Evolutionary conservation across 1,140 invertebrate species (phyloP).

Genomic region (Camponotus vicinus): DNA sequence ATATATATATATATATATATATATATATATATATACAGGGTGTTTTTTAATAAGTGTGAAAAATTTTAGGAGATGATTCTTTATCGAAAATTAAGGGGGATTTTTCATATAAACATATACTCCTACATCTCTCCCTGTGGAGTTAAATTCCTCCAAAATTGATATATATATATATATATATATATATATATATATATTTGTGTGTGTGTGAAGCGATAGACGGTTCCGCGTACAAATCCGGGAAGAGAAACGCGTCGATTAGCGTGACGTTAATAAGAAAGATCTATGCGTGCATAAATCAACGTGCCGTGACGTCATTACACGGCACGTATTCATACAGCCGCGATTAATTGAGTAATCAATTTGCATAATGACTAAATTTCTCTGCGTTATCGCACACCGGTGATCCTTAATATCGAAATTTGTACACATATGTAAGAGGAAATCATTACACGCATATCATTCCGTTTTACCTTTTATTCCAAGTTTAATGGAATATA

Average conservation of each 20-base stretch:
- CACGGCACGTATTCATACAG: constrained; percentile 26
- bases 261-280: constrained; percentile 28
- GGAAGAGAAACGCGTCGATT: constrained; percentile 6
- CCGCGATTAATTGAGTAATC: constrained; percentile 31
- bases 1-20: too few relatives aligned
- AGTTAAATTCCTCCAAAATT: too few relatives aligned
- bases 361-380: constrained; percentile 32
- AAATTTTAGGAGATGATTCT: too few relatives aligned
- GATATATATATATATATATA: too few relatives aligned
- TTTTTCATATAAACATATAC: too few relatives aligned
- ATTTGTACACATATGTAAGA: not conserved
- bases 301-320: not conserved
- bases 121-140: too few relatives aligned
- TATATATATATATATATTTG: too few relatives aligned
- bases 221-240: not conserved
- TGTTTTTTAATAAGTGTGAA: too few relatives aligned
- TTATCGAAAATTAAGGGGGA: too few relatives aligned
- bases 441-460: not conserved
- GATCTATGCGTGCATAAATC: constrained; percentile 21
- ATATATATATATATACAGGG: too few relatives aligned
- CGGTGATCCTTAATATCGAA: not conserved
- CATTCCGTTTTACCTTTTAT: not conserved
- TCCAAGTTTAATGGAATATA: not conserved
- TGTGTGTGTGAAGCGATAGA: not conserved
- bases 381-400: not conserved